These are phyloP conservation scores for Willisornis vidua DNA, from an alignment of 2,113 vertebrate species.

Conservation along the genomic window DNA sequence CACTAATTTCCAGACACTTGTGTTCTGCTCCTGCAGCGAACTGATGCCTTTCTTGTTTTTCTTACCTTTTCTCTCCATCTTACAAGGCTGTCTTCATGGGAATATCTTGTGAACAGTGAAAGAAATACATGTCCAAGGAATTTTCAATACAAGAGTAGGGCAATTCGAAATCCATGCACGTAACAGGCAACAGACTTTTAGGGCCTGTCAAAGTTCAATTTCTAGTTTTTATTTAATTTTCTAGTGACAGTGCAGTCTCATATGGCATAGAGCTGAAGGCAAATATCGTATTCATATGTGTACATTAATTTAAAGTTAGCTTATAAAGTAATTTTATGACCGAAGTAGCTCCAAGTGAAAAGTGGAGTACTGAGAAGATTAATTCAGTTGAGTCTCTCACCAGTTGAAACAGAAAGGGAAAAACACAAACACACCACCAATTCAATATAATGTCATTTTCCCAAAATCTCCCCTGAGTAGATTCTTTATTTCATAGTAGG, in stretches of 20 bases:
- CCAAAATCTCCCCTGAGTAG: background rate
- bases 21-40: background rate
- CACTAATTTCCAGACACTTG: background rate
- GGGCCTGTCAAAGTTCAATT: background rate
- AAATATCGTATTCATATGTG: background rate
- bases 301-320: background rate
- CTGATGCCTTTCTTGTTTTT: background rate
- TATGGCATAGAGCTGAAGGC: background rate
- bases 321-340: background rate
- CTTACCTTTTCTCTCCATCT: background rate
- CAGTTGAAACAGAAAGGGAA: background rate
- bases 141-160: background rate
- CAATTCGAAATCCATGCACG: background rate
- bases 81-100: background rate
- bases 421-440: background rate
- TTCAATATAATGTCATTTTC: background rate
- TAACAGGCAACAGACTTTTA: background rate
- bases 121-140: background rate
- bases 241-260: background rate
- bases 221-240: background rate
- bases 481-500: background rate
- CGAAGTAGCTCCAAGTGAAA: background rate
- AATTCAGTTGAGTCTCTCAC: background rate
- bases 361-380: background rate
- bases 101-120: background rate